phyloP scores from a whole-genome alignment of 1,140 invertebrate species.

The Mya arenaria region DNA sequence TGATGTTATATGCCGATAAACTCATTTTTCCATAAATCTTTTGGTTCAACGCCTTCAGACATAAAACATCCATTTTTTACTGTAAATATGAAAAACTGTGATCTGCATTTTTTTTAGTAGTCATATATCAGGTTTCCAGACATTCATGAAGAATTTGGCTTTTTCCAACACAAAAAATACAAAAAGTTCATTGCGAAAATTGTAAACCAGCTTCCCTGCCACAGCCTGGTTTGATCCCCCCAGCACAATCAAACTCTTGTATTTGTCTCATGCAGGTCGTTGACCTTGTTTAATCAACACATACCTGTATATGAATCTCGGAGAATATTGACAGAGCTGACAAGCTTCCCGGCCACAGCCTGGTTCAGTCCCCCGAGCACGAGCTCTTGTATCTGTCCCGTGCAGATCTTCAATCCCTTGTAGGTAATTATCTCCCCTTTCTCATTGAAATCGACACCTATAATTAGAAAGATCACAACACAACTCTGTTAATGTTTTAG shows the following conservation, averaged over 20 bases:
- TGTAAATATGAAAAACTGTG: too few species aligned
- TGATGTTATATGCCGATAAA: too few species aligned
- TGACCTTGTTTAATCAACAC: constrained; percentile 71
- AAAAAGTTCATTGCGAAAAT: too few species aligned
- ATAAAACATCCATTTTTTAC: too few species aligned
- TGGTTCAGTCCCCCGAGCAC: constrained; percentile 89
- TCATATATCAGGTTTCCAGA: too few species aligned
- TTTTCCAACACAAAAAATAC: too few species aligned
- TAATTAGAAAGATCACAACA: too few species aligned
- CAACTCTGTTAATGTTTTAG: too few species aligned
- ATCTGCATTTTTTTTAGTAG: too few species aligned
- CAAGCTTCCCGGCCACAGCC: constrained; percentile 90
- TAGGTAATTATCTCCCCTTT: constrained; percentile 73
- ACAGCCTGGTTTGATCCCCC: constrained; percentile 89
- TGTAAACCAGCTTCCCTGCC: constrained; percentile 89
- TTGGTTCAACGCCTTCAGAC: too few species aligned
- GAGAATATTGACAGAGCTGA: constrained; percentile 91
- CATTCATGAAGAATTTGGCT: too few species aligned
- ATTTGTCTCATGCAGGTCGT: constrained; percentile 87
- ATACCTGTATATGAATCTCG: constrained; percentile 89
- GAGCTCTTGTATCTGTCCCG: constrained; percentile 89
- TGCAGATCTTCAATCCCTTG: constrained; percentile 82
- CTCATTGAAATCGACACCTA: constrained; percentile 79
- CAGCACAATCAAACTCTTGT: constrained; percentile 89
- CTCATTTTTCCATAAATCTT: too few species aligned